Percentiles rank a stretch among this genome's conserved stretches.
Conservation (phyloP, 2,113 vertebrate genomes). For the Erythrocebus patas region DNA sequence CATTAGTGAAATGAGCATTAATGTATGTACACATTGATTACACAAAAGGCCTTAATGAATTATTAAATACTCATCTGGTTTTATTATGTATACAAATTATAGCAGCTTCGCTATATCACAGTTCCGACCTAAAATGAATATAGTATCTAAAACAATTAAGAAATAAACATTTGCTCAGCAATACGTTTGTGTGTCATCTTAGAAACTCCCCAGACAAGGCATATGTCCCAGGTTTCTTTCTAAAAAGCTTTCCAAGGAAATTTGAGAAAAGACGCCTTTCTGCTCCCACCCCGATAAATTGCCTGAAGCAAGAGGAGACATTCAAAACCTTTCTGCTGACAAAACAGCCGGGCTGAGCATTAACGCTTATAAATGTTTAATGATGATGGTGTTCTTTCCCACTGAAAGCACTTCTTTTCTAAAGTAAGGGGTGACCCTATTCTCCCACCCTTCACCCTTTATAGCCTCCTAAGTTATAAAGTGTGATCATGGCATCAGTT, state of each 20-base stretch:
- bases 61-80: conserved; percentile 1
- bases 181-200: not conserved
- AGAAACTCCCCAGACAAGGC: not conserved
- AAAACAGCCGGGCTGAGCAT: not conserved
- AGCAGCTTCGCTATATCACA: not conserved
- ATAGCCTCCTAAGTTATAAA: not conserved
- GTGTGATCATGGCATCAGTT: not conserved
- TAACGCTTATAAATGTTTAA: not conserved
- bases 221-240: not conserved
- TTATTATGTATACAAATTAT: not conserved
- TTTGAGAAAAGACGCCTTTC: not conserved
- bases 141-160: not conserved
- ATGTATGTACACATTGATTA: not conserved
- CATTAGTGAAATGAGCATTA: not conserved
- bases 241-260: not conserved
- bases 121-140: not conserved
- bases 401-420: not conserved
- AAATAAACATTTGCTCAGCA: not conserved
- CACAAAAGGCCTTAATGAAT: not conserved
- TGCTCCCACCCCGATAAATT: not conserved
- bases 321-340: not conserved
- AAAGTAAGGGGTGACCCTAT: not conserved
- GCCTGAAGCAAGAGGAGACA: not conserved
- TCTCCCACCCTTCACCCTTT: not conserved
- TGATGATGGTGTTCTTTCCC: not conserved